phyloP scores from a whole-genome alignment of 2,113 vertebrate species.

The Genyomyrus donnyi region DNA sequence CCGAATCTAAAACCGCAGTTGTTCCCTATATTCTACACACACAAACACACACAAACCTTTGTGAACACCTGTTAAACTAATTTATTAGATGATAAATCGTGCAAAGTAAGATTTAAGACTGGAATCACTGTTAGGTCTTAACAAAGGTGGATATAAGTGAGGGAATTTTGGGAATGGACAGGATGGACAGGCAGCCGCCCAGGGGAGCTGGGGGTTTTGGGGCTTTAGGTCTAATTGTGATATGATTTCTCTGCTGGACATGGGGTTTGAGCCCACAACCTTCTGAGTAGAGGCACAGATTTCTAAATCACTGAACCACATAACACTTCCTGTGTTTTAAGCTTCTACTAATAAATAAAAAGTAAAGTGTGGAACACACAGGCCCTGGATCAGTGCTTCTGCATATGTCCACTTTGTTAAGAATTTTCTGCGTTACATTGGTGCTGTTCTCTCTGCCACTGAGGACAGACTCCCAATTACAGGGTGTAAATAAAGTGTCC shows the following conservation, averaged over 20 bases:
- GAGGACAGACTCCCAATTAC: not conserved
- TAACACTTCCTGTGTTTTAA: not conserved
- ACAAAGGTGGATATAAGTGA: not conserved
- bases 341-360: not conserved
- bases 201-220: too few relatives aligned
- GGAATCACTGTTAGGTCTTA: not conserved
- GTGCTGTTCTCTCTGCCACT: not conserved
- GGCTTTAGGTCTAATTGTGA: not conserved
- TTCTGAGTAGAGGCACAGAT: not conserved
- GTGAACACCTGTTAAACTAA: not conserved
- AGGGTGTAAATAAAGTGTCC: not conserved
- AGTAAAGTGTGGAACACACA: not conserved
- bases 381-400: not conserved
- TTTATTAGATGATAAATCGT: not conserved
- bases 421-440: not conserved
- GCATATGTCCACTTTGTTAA: not conserved
- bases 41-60: not conserved
- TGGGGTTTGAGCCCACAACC: not conserved
- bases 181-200: not conserved
- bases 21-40: not conserved
- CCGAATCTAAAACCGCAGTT: not conserved
- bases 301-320: not conserved
- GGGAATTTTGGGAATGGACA: not conserved
- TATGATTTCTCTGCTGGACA: not conserved
- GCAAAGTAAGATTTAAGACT: not conserved